Evolutionary conservation across 2,113 vertebrate genomes (phyloP), one percentile per base, ranked within the genome.

Genomic region (Cynocephalus volans): DNA sequence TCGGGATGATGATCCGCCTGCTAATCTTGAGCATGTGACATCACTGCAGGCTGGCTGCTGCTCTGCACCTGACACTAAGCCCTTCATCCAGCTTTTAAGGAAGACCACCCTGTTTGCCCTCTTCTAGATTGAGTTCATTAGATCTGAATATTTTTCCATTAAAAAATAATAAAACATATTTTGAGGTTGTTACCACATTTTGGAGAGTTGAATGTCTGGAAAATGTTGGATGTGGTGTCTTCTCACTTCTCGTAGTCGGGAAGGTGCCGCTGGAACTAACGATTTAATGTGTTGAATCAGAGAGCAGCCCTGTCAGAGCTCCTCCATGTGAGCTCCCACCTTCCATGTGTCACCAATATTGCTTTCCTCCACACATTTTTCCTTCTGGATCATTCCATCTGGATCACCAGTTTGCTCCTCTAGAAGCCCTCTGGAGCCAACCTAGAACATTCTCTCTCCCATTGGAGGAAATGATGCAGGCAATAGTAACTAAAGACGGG

Each of bases 301-400:
- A n/a, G 58, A 12, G 8, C 26, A 13, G 15, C 19, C 5, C 45
- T 21, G 24, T 0, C 14, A 2, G 8, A 72, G 23, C 1, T 17
- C 36, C 11, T n/a, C 3, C 1, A 0, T 1, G 1, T 0, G 36
- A 62, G 41, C 69, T n/a, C 18, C 75, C 23, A 0, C 13, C 41
- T 60, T 3, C 41, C 5, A 8, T 3, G 23, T 69, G n/a, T 3
- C 12, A 9, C 18, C 0, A 5, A 24, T 0, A 1, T 8, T 0
- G 0, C 21, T 24, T 50, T 58, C 58, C 5, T 56, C 33, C 9
- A 2, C 1, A 18, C 8, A 3, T 1, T 50, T 50, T 54, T 62
- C 15, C 92, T 76, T 60, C 54, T 19, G 67, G 58, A 3, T 64
- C 62, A n/a, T 54, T 62, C 15, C 92, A 72, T 60, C 54, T 19